Percentiles rank a stretch among this genome's conserved stretches.
These are phyloP conservation scores for Berghia stephanieae DNA, from an alignment of 1,140 invertebrate genomes.

Conservation along the genomic window DNA sequence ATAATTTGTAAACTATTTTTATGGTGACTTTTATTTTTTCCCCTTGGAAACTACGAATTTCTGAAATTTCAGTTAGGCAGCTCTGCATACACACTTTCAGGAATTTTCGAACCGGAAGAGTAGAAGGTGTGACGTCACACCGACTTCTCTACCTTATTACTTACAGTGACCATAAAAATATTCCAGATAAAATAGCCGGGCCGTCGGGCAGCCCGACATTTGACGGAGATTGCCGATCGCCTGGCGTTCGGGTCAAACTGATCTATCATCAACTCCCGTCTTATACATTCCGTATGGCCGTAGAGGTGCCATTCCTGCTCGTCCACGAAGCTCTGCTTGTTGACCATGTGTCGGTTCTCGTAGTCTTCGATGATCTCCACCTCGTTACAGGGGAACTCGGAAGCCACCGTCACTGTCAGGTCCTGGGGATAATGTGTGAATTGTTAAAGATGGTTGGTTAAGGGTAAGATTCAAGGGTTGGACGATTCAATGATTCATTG, in stretches of 20 bases:
- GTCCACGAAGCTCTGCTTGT: constrained; percentile 65
- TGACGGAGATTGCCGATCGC: constrained; percentile 61
- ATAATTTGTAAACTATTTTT: no score
- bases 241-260: constrained; percentile 60
- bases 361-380: constrained; percentile 62
- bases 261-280: constrained; percentile 60
- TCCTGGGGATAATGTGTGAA: constrained; percentile 58
- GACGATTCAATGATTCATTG: no score
- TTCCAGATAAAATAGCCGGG: constrained; percentile 67
- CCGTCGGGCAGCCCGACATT: constrained; percentile 62
- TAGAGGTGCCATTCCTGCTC: constrained; percentile 67
- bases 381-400: constrained; percentile 60
- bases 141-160: no score
- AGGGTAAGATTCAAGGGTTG: background rate
- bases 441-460: background rate
- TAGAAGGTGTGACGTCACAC: no score
- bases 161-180: constrained; percentile 67
- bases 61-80: no score
- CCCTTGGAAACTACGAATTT: no score
- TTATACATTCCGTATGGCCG: constrained; percentile 63
- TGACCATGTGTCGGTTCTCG: constrained; percentile 63
- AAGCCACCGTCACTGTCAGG: constrained; percentile 64
- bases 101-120: no score
- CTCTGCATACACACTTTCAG: no score
- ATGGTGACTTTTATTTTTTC: no score